Evolutionary conservation across 2,888 invertebrate species (phyloP).

Genomic region (Euzetes globulus): DNA sequence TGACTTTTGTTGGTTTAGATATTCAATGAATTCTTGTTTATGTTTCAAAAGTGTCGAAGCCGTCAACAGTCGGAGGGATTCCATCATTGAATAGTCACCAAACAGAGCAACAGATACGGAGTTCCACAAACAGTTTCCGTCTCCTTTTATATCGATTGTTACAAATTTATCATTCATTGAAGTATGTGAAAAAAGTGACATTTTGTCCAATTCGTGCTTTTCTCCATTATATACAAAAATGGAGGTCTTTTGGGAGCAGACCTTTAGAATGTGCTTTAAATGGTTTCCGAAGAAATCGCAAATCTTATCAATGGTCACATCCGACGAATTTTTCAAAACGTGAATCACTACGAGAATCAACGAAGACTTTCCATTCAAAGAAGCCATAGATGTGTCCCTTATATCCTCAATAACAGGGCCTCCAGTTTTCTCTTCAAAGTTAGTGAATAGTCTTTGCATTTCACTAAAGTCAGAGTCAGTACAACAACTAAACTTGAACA

Average conservation of each 20-base stretch:
- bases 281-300: not conserved
- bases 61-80: not conserved
- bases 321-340: not conserved
- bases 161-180: not conserved
- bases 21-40: not conserved
- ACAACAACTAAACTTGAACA: no score
- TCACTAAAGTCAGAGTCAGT: no score
- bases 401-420: no score
- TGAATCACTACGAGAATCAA: not conserved
- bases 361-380: not conserved
- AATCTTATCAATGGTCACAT: not conserved
- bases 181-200: not conserved
- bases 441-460: no score
- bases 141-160: not conserved
- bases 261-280: not conserved
- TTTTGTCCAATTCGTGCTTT: not conserved
- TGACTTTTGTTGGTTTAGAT: not conserved
- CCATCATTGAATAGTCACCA: constrained; percentile 1
- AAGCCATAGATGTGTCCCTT: no score
- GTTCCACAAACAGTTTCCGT: constrained; percentile 12
- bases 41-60: not conserved
- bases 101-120: not conserved
- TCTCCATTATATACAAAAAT: not conserved
- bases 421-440: no score
- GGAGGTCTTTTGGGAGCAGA: not conserved